These are phyloP conservation scores for Melanchra persicariae DNA, from an alignment of 2,888 invertebrate genomes.

Conservation along the genomic window DNA sequence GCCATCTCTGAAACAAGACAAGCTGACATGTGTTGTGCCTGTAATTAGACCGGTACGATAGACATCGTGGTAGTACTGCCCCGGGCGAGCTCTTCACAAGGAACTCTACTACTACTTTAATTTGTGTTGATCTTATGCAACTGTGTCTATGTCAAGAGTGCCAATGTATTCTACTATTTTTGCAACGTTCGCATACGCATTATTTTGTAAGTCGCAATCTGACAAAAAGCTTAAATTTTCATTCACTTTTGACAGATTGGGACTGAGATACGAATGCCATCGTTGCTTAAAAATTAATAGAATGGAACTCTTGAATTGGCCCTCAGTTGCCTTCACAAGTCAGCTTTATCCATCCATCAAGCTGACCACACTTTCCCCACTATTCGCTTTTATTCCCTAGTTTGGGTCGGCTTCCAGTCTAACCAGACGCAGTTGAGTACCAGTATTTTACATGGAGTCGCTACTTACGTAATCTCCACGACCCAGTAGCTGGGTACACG, in stretches of 20 bases:
- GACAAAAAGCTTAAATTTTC: too few species aligned
- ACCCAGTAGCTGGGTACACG: neutral
- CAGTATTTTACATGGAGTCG: neutral
- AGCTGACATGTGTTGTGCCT: constrained; percentile 2
- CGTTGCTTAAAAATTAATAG: too few species aligned
- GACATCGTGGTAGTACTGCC: constrained; percentile 24
- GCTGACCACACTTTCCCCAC: neutral
- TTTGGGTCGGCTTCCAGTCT: neutral
- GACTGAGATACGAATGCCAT: too few species aligned
- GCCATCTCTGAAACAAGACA: neutral
- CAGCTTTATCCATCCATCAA: neutral
- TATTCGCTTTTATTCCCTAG: neutral
- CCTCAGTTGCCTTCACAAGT: neutral
- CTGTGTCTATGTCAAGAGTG: neutral
- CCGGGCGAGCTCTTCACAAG: constrained; percentile 12
- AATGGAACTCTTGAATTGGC: too few species aligned
- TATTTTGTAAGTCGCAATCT: too few species aligned
- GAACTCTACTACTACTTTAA: constrained; percentile 15
- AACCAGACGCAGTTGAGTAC: neutral
- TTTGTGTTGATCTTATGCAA: neutral
- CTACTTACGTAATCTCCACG: neutral
- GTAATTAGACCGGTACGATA: constrained; percentile 5
- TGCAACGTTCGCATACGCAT: too few species aligned
- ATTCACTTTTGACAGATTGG: too few species aligned
- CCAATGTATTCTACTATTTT: too few species aligned